Base-by-base conservation (phyloP, 2,797 vertebrate genomes). In the Nasua narica region DNA sequence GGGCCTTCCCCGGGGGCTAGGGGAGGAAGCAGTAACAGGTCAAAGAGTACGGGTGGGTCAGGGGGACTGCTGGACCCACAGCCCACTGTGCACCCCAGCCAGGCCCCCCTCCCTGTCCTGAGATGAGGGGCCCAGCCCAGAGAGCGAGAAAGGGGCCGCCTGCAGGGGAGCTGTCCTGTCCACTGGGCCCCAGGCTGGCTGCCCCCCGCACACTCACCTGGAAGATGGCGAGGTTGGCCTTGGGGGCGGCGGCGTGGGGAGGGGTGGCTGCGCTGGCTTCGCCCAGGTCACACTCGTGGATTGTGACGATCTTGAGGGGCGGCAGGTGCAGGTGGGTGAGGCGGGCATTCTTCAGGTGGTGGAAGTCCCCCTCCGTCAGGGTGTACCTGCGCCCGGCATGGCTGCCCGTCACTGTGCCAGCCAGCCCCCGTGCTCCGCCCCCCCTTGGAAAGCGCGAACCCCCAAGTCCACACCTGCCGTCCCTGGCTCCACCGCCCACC, bases 301-400 rank as follows among this genome's bases (percentile, higher is more conserved):
- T 99, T 95, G 99, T 99, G 98, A 99, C 98, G 0, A 99, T 99
- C 98, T 99, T 99, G 90, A 99, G 99, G 0, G 99, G 98, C 0
- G 99, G 99, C 78, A 99, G 98, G 98, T 99, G 99, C 91, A 99
- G 99, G 98, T 99, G 99, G 10, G 99, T 99, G 98, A 99, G 99
- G 32, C 99, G 99, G 3, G 99, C 99, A 0, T 99, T 99, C 98
- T 99, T 99, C 97, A 99, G 98, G 98, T 99, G 99, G 98, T 99
- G 99, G 96, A 99, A 99, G 88, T 99, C 99, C 0, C 99, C 99
- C 96, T 99, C 99, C 0, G 99, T 99, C 97, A 99, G 99, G 0
- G 99, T 99, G 98, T 99, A 99, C 99, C 99, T 99, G 98, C 0
- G 0, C 21, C n/a, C 48, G 29, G 69, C 5, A 40, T 0, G 0